Conservation (phyloP, 2,797 vertebrate species). For the Clarias pachynema region DNA sequence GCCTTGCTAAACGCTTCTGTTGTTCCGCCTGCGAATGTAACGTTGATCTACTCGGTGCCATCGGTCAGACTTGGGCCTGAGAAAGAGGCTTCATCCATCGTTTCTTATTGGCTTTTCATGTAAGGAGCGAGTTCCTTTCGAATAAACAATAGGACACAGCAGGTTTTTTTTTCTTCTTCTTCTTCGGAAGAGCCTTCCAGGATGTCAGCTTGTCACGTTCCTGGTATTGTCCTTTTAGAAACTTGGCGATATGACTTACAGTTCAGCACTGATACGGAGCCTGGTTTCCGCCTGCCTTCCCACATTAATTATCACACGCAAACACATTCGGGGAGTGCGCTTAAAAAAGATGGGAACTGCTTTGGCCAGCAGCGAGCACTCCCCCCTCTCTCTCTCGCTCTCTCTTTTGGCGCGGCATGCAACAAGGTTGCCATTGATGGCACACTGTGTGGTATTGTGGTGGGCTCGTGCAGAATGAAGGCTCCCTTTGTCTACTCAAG, state of each 20-base stretch:
- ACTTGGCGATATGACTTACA: conserved; percentile 8
- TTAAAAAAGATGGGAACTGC: not conserved
- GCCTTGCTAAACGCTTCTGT: not conserved
- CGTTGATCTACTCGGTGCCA: not conserved
- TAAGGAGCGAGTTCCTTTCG: conserved; percentile 10
- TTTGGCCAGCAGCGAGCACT: not conserved
- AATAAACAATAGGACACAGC: conserved; percentile 1
- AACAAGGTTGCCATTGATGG: conserved; percentile 62
- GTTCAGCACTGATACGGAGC: not conserved
- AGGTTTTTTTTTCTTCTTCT: not conserved
- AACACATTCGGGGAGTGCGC: not conserved
- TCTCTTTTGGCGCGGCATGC: conserved; percentile 4
- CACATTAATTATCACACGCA: not conserved
- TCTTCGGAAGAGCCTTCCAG: conserved; percentile 8
- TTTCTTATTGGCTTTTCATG: conserved; percentile 18
- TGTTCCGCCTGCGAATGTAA: conserved; percentile 2
- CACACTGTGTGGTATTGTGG: conserved; percentile 57
- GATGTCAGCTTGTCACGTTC: conserved; percentile 33
- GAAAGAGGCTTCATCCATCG: conserved; percentile 3
- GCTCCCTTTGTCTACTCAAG: conserved; percentile 54
- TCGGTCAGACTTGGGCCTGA: not conserved
- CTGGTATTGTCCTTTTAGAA: conserved; percentile 43
- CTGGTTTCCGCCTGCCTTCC: not conserved
- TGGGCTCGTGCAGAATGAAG: conserved; percentile 50
- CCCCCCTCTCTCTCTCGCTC: not conserved